Base-by-base conservation (phyloP, 2,113 vertebrate genomes). In the Himantopus leucocephalus region DNA sequence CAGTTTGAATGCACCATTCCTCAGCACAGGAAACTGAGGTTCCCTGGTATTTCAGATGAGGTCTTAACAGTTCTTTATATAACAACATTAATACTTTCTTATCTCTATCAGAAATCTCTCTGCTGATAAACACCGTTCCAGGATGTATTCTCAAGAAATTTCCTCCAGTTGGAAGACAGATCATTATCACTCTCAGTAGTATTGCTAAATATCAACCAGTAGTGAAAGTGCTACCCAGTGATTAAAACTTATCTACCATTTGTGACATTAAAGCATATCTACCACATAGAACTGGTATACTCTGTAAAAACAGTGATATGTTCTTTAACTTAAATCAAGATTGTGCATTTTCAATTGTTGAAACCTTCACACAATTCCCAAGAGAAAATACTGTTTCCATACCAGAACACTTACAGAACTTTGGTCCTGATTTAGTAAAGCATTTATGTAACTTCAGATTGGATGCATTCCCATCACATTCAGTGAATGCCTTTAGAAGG, bases 291-390 rank as follows among this genome's bases (percentile, higher is more conserved):
- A 58, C 8, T 6, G 2, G 30, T 10, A n/a, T 2, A 29, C 17
- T 6, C 41, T 45, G 34, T 41, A 75, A 62, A 77, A 75, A 53
- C 8, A n/a, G 21, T 3, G 2, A 4, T 4, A 24, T 1, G 16
- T 52, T 85, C 26, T 34, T 75, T 29, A 50, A 37, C 73, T 62
- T 66, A 62, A 72, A 62, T 39, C 6, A 64, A 82, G 53, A 62
- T 0, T 4, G 2, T 1, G 1, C 14, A 21, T 70, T 74, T 74
- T 19, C 24, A 10, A 5, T 32, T 66, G 55, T 18, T 76, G 18
- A 85, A 86, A 58, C 8, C 3, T 27, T 59, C 55, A 50, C 5
- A 34, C 35, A 73, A 41, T 19, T 58, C 37, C n/a, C 37, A 48
- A 43, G 23, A 74, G 26, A 86, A 81, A 72, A 71, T 23, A 30